A percentile compares a stretch with the other conserved stretches of the same genome.
Conservation (phyloP, 2,113 vertebrate genomes). For the Otocyon megalotis region DNA sequence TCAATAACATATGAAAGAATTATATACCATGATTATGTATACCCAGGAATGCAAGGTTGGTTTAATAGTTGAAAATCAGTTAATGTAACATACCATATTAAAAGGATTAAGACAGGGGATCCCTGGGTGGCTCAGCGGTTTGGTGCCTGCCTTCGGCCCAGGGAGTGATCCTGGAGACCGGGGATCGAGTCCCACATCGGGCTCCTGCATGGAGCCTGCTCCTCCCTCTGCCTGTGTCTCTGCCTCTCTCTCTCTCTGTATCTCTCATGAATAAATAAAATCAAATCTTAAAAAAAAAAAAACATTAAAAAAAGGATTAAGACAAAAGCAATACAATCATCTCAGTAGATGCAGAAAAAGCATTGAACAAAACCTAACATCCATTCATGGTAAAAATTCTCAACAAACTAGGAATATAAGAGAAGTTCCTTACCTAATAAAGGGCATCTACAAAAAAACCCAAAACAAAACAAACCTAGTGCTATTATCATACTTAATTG, state of each 20-base stretch:
- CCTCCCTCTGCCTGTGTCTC: background rate
- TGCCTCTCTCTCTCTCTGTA: background rate
- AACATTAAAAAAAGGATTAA: background rate
- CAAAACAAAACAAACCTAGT: background rate
- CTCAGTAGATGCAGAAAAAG: background rate
- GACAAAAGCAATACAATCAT: background rate
- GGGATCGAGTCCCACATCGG: background rate
- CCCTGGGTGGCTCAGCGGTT: background rate
- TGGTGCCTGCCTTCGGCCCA: background rate
- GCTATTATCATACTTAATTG: background rate
- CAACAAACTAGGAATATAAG: background rate
- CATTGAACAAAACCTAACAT: background rate
- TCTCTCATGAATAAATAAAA: background rate
- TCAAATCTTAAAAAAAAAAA: background rate
- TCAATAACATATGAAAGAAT: background rate
- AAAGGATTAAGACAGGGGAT: background rate
- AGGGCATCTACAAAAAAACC: background rate
- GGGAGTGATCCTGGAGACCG: background rate
- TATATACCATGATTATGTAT: background rate
- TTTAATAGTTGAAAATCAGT: background rate
- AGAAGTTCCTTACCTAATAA: background rate
- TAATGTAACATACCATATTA: background rate
- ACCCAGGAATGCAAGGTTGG: background rate
- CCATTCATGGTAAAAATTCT: background rate
- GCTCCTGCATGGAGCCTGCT: background rate